Percentiles rank a stretch among this genome's conserved stretches.
Conservation (phyloP, 1,140 invertebrate species). For the Rhynchophorus ferrugineus region DNA sequence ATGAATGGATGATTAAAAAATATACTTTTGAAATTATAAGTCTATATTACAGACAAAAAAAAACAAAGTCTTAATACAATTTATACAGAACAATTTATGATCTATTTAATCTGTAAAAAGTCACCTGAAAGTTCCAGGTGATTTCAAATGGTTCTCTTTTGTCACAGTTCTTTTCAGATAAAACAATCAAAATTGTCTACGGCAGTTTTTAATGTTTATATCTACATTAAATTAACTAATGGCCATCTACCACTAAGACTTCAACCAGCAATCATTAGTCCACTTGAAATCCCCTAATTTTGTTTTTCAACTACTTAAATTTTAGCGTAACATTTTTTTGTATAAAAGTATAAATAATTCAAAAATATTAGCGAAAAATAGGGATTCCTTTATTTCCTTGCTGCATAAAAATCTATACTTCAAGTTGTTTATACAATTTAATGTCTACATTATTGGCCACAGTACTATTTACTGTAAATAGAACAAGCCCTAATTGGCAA, state of each 20-base stretch:
- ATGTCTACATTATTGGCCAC: slow-evolving; percentile 5
- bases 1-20: too few relatives aligned
- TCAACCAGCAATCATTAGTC: slow-evolving; percentile 1
- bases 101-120: not conserved
- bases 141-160: slow-evolving; percentile 15
- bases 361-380: slow-evolving; percentile 36
- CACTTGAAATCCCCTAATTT: slow-evolving; percentile 21
- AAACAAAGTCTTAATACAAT: slow-evolving; percentile 19
- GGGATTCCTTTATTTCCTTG: slow-evolving; percentile 23
- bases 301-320: not conserved
- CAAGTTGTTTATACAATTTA: slow-evolving; percentile 7
- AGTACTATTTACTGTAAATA: not conserved
- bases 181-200: not conserved
- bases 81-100: slow-evolving; percentile 12
- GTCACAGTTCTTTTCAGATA: too few relatives aligned
- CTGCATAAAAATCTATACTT: slow-evolving; percentile 15
- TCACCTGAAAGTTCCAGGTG: slow-evolving; percentile 10
- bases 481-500: too few relatives aligned
- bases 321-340: slow-evolving; percentile 3
- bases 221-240: not conserved
- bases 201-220: not conserved
- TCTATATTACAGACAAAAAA: slow-evolving; percentile 22
- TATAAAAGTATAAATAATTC: slow-evolving; percentile 38
- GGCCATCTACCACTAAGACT: not conserved
- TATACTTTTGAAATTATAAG: too few relatives aligned